Percentiles rank a stretch among this genome's conserved stretches.
Conservation (phyloP, 2,797 vertebrate species). For the Xenentodon cancila region DNA sequence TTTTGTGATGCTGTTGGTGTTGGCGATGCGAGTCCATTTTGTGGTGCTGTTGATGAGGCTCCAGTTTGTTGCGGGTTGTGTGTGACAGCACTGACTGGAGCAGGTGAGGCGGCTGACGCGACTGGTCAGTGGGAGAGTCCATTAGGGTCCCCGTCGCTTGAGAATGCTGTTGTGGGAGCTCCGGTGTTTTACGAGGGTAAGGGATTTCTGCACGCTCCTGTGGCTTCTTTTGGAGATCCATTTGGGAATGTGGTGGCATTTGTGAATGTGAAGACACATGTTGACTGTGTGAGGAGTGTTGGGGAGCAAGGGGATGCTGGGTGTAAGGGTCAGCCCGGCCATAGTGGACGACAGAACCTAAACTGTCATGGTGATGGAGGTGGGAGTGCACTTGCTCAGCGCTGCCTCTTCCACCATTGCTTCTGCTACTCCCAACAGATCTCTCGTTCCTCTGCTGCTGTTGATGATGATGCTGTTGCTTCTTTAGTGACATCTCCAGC, state of each 20-base stretch:
- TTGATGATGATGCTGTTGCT: conserved; percentile 80
- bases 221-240: conserved; percentile 90
- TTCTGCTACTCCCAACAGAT: conserved; percentile 75
- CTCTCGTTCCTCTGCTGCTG: conserved; percentile 84
- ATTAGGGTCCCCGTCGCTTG: conserved; percentile 83
- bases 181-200: conserved; percentile 83
- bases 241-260: conserved; percentile 80
- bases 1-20: conserved; percentile 72
- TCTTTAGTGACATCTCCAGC: conserved; percentile 90
- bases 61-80: conserved; percentile 82
- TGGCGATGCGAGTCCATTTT: conserved; percentile 75
- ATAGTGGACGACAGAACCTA: conserved; percentile 91
- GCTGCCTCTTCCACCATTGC: conserved; percentile 74
- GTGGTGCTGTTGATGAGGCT: conserved; percentile 74
- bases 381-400: conserved; percentile 82
- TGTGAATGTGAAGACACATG: conserved; percentile 80
- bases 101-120: conserved; percentile 77
- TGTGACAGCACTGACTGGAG: conserved; percentile 92
- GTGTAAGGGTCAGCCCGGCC: conserved; percentile 82
- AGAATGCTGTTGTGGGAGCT: conserved; percentile 79
- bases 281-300: conserved; percentile 85
- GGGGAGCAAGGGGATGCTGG: conserved; percentile 78
- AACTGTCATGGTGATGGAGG: conserved; percentile 86
- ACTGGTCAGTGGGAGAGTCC: conserved; percentile 87
- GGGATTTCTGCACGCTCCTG: conserved; percentile 84